Evolutionary conservation across 2,797 vertebrate species (phyloP).

Genomic region (Falco novaeseelandiae): DNA sequence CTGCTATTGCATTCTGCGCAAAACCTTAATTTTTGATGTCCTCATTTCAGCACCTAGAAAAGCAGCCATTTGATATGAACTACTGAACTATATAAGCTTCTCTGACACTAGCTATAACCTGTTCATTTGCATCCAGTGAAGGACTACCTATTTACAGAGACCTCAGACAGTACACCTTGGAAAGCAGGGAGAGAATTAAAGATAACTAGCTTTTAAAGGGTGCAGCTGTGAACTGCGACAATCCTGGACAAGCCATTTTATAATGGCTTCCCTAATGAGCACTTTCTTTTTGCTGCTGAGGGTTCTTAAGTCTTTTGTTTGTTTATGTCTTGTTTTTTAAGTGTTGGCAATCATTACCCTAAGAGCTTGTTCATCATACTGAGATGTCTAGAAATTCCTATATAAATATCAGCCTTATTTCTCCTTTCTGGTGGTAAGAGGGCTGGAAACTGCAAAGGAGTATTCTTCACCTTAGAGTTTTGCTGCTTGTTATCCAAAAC

Average conservation of each 20-base stretch:
- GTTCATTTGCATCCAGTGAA: slow-evolving; percentile 19
- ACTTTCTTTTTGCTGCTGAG: not conserved
- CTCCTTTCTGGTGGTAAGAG: not conserved
- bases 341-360: not conserved
- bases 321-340: not conserved
- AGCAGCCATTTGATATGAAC: not conserved
- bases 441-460: not conserved
- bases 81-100: not conserved
- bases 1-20: not conserved
- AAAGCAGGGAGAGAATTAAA: not conserved
- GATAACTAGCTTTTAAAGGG: not conserved
- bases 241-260: not conserved
- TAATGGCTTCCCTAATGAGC: slow-evolving; percentile 18
- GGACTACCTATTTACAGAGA: not conserved
- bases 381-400: not conserved
- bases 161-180: not conserved
- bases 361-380: not conserved
- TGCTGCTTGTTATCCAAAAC: not conserved
- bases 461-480: not conserved
- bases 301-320: not conserved
- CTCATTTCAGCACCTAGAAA: not conserved
- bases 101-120: not conserved
- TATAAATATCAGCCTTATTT: not conserved
- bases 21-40: not conserved
- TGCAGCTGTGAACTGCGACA: not conserved